A percentile compares a stretch with the other conserved stretches of the same genome.
phyloP scores from a whole-genome alignment of 2,888 invertebrate genomes.

The Mamestra brassicae region DNA sequence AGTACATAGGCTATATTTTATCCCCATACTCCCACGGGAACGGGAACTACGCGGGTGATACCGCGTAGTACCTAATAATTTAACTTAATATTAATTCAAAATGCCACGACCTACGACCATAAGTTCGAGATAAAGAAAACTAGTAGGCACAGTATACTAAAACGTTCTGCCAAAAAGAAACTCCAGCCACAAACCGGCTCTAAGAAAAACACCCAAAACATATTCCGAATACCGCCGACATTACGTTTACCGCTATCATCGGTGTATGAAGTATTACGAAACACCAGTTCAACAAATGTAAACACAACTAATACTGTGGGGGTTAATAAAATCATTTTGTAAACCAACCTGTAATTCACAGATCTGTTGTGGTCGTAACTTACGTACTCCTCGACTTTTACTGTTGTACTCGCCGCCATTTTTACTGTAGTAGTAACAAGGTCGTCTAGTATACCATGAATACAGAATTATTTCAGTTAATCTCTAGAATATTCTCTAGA shows the following conservation, averaged over 20 bases:
- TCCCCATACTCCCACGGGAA: too few relatives aligned
- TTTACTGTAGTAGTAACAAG: conserved; percentile 86
- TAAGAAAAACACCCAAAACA: conserved; percentile 33
- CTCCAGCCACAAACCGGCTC: background rate
- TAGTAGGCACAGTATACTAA: background rate
- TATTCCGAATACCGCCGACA: conserved; percentile 41
- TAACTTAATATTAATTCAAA: background rate
- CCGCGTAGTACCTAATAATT: too few relatives aligned
- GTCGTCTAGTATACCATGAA: conserved; percentile 77
- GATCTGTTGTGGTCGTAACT: conserved; percentile 78
- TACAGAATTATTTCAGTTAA: conserved; percentile 63
- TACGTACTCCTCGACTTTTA: conserved; percentile 84
- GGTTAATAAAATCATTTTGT: conserved; percentile 88
- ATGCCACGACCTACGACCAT: background rate
- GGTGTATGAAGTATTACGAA: conserved; percentile 76
- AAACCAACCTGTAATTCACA: conserved; percentile 77
- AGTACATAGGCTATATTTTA: too few relatives aligned
- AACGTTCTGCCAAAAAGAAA: conserved; percentile 2
- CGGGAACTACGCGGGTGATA: too few relatives aligned
- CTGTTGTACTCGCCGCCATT: conserved; percentile 79
- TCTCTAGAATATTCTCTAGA: conserved; percentile 52
- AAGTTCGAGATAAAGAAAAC: background rate
- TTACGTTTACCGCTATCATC: conserved; percentile 63
- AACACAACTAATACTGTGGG: conserved; percentile 78
- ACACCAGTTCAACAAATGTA: conserved; percentile 74